Evolutionary conservation across 2,797 vertebrate species (phyloP).

Genomic region (Columba guinea): DNA sequence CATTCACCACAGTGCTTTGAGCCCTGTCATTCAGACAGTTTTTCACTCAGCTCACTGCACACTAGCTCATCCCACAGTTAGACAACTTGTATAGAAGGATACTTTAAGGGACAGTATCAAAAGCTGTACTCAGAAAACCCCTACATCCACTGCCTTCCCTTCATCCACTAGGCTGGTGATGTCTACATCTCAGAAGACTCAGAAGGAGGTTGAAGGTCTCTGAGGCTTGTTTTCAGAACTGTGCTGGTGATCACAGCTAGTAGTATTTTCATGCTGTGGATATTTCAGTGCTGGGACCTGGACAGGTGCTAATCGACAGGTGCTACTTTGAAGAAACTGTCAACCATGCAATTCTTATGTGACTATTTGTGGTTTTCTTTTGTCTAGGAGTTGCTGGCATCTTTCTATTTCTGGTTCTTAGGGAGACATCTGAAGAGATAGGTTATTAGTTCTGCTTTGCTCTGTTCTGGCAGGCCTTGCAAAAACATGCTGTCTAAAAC

Average conservation of each 20-base stretch:
- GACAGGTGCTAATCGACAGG: not conserved
- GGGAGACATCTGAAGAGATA: not conserved
- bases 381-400: not conserved
- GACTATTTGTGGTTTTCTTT: not conserved
- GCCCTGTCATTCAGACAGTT: rapidly evolving
- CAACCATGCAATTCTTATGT: not conserved
- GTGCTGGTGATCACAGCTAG: not conserved
- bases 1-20: not conserved
- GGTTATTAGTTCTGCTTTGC: not conserved
- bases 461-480: not conserved
- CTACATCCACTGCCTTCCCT: no score
- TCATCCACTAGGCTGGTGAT: not conserved
- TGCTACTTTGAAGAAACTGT: not conserved
- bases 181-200: not conserved
- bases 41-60: not conserved
- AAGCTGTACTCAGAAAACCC: not conserved
- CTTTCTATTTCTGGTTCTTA: not conserved
- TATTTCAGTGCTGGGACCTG: not conserved
- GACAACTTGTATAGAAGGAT: not conserved
- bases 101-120: not conserved
- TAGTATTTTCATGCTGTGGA: not conserved
- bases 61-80: not conserved
- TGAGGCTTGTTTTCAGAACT: no score
- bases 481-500: not conserved
- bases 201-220: no score